A percentile compares a stretch with the other conserved stretches of the same genome.
These are phyloP conservation scores for Mus minutoides DNA, from an alignment of 2,797 vertebrate species.

Conservation along the genomic window DNA sequence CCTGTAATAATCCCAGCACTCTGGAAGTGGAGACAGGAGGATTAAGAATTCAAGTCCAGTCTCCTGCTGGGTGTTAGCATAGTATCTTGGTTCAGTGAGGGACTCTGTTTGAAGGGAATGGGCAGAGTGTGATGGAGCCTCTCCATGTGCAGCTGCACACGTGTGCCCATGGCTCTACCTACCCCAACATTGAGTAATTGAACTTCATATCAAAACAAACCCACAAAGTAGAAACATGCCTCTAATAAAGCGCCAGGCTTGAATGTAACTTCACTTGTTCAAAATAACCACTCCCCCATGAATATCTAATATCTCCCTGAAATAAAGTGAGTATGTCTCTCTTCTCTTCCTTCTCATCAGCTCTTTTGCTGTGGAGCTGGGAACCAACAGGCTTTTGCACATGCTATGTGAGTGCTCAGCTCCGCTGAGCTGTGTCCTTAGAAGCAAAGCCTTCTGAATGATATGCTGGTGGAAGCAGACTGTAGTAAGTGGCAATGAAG, in stretches of 20 bases:
- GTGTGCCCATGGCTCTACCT: not conserved
- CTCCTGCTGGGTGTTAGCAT: not conserved
- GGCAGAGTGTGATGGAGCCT: not conserved
- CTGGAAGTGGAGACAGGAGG: not conserved
- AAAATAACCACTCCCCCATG: conserved; percentile 7
- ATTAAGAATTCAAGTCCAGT: no score
- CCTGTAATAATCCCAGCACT: not conserved
- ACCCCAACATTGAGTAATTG: not conserved
- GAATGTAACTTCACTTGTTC: not conserved
- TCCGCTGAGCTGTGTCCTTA: not conserved
- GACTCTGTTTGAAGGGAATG: not conserved
- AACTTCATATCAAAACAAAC: not conserved
- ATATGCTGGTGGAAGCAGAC: not conserved
- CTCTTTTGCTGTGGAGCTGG: not conserved
- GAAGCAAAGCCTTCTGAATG: conserved; percentile 19
- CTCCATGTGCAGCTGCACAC: not conserved
- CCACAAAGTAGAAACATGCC: conserved; percentile 6
- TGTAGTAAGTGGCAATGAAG: not conserved
- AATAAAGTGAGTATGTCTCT: not conserved
- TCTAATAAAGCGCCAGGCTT: not conserved
- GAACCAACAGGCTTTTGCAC: not conserved
- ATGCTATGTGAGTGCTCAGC: not conserved
- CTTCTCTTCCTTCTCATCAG: not conserved
- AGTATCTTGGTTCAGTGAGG: not conserved
- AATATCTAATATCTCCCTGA: not conserved